phyloP scores from a whole-genome alignment of 92 coral and sea anemone genomes.

The Epizoanthus fatuus region DNA sequence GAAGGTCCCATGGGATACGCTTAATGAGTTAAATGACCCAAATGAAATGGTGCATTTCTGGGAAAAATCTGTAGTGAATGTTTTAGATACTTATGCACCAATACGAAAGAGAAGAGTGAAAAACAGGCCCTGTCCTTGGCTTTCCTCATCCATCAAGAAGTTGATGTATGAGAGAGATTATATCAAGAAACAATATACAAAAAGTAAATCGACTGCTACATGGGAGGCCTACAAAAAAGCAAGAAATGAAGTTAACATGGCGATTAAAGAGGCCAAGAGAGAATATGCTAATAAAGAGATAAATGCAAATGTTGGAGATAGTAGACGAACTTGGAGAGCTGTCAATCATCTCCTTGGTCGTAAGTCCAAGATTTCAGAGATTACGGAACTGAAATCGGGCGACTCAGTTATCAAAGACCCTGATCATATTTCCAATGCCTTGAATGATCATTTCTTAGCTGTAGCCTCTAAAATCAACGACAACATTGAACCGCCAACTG shows the following conservation, averaged over 20 bases:
- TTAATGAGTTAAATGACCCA: slow-evolving; percentile 11
- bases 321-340: slow-evolving; percentile 50
- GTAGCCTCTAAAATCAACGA: no score
- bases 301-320: slow-evolving; percentile 26
- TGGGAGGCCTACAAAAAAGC: slow-evolving; percentile 4
- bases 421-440: no score
- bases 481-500: no score
- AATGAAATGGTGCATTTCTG: slow-evolving; percentile 12
- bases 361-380: no score
- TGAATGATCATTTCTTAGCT: no score
- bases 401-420: no score
- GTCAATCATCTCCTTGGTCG: slow-evolving; percentile 23
- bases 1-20: slow-evolving; percentile 18
- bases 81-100: slow-evolving; percentile 30
- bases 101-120: slow-evolving; percentile 29
- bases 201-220: neutral
- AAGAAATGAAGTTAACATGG: slow-evolving; percentile 24
- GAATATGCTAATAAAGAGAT: slow-evolving; percentile 16
- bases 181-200: slow-evolving; percentile 9
- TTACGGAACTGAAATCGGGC: no score
- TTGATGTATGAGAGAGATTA: slow-evolving; percentile 40
- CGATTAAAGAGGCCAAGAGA: slow-evolving; percentile 24
- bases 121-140: slow-evolving; percentile 32
- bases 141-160: slow-evolving; percentile 1
- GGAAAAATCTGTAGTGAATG: slow-evolving; percentile 20